Conservation (phyloP, 2,113 vertebrate genomes). For the Connochaetes taurinus region DNA sequence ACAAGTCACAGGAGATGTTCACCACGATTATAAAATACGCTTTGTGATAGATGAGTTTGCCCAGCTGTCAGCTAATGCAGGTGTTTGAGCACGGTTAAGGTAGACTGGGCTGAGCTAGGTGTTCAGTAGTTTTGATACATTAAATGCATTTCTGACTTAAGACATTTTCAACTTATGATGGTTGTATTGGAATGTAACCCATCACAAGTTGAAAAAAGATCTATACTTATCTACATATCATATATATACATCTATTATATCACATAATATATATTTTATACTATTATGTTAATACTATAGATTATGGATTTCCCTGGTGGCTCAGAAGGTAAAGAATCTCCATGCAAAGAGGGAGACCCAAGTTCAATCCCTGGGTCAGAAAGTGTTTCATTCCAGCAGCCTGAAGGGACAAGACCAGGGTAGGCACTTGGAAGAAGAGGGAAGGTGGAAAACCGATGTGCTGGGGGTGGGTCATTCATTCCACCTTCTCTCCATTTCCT, state of each 20-base stretch:
- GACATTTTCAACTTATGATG: neutral
- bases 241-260: neutral
- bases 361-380: neutral
- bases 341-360: neutral
- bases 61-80: neutral
- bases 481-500: neutral
- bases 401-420: too few species aligned
- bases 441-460: fast-evolving
- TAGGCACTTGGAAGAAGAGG: neutral
- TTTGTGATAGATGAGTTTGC: neutral
- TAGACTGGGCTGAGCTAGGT: neutral
- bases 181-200: neutral
- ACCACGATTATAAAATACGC: neutral
- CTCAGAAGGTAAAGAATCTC: neutral
- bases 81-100: neutral
- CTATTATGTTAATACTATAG: neutral
- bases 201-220: neutral
- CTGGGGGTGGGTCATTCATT: fast-evolving
- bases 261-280: neutral
- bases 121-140: neutral
- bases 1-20: neutral
- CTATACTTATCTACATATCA: neutral
- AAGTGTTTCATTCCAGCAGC: neutral
- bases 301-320: neutral
- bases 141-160: neutral